Evolutionary conservation across 2,888 invertebrate genomes (phyloP), one percentile per base, ranked within the genome.

Genomic region (Microplitis deprimator): DNA sequence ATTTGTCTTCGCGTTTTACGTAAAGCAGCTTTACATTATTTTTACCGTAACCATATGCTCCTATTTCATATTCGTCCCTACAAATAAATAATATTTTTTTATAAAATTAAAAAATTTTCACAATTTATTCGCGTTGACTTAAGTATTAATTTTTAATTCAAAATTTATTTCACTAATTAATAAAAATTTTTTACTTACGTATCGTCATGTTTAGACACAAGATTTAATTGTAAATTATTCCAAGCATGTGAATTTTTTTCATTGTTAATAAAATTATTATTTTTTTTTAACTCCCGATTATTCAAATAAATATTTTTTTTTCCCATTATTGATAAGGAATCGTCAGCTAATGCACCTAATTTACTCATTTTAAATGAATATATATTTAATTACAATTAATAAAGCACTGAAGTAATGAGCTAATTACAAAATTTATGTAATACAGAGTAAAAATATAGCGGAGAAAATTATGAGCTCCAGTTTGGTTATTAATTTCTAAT

Each of bases 11-110:
- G 62, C 94, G 92, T 79, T 92, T 91, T 4, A 96, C 93, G 86
- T 95, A 93, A 79, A 96, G 90, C 8, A 96, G 90, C 86, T 95
- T 95, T 6, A 96, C 93, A 82, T 92, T 91, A 87, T 94, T 92
- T 90, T 96, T 96, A 70, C 96, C 96, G 86, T 94, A 95, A 16
- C 93, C 93, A 80, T 93, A 92, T 82, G 93, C 92, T 79, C 92
- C 92, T 77, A 94, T 91, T 85, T 93, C 92, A 86, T 93, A 93
- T 77, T 92, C 83, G 3, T 86, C 84, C 59, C 87, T 85, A 69
- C 69, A 65, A 40, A 61, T 7, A n/a, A 10, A 70, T 10, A 69
- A 40, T 10, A 59, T 38, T 29, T 0, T 20, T 29, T 29, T 29
- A 29, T 29, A 4, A 29, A 13, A 40, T 6, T 29, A 38, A 60